Conservation (phyloP, 2,797 vertebrate species). For the Sebastes glaucus region DNA sequence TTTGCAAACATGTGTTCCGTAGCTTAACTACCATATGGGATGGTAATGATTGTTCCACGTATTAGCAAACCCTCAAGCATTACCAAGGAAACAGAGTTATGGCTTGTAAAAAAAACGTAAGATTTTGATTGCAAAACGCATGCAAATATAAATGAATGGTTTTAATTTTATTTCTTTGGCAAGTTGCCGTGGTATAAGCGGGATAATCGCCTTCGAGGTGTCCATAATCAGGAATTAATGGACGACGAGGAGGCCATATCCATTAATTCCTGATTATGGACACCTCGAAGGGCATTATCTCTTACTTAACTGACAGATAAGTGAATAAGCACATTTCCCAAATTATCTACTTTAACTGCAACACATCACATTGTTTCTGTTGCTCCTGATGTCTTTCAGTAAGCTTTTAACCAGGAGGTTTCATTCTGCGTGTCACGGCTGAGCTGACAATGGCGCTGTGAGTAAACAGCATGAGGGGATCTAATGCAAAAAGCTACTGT, state of each 20-base stretch:
- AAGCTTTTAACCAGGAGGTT: neutral
- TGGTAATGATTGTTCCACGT: neutral
- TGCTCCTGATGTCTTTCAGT: neutral
- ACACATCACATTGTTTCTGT: neutral
- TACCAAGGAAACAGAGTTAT: too few species aligned
- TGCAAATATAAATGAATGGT: neutral
- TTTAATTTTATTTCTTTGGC: neutral
- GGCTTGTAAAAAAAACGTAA: too few species aligned
- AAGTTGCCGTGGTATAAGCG: neutral
- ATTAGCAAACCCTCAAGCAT: neutral
- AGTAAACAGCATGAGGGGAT: neutral
- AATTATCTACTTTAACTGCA: neutral
- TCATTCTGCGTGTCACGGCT: neutral
- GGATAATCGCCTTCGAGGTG: neutral
- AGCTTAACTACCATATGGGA: neutral
- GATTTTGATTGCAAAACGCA: too few species aligned
- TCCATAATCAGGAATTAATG: neutral
- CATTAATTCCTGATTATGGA: neutral
- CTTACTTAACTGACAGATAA: neutral
- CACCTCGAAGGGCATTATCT: neutral
- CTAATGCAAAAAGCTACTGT: neutral
- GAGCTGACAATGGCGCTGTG: neutral
- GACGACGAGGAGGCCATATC: neutral
- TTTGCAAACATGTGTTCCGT: neutral
- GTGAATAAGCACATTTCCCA: neutral